Evolutionary conservation across 2,113 vertebrate genomes (phyloP), one percentile per base, ranked within the genome.

Genomic region (Pterocles burchelli): DNA sequence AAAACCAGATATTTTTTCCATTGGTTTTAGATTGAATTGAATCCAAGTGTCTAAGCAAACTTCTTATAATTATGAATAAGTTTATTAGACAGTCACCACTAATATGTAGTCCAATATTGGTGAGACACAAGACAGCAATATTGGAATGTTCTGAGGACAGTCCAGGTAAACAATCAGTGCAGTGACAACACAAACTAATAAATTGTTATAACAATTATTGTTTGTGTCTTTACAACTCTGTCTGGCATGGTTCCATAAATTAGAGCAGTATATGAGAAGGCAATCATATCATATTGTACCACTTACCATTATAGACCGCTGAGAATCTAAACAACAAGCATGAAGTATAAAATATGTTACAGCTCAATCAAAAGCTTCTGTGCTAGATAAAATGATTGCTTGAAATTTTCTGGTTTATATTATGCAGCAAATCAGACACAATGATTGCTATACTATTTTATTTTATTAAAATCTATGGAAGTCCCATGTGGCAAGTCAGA

Each of bases 321-420:
- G 33, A 90, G n/a, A 89, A 93, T 71, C 29, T 78, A 65, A 89
- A 89, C 29, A 89, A 71, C 10, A 51, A 70, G 62, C 9, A 89
- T 48, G 38, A 78, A 90, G 33, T 48, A 84, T 24, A 74, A 91
- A 93, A 74, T 58, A 91, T 3, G 18, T 16, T 88, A 41, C 5
- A 84, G 20, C 63, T 77, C 79, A 84, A 24, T 75, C 52, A 81
- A 89, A 96, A 86, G 43, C 52, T 92, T 92, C 80, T 84, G 67
- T 4, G 3, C 24, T 49, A 85, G 65, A 78, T 48, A 84, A 92
- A 93, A 92, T 65, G 46, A 77, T 80, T 90, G 65, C 38, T 89
- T 85, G 61, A 67, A 78, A 93, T 77, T 54, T 86, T 90, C 76
- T 90, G 68, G 68, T 84, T 78, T 81, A 24, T 55, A 71, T 88